Evolutionary conservation across 2,888 invertebrate genomes (phyloP).

Genomic region (Mythimna ferrago): DNA sequence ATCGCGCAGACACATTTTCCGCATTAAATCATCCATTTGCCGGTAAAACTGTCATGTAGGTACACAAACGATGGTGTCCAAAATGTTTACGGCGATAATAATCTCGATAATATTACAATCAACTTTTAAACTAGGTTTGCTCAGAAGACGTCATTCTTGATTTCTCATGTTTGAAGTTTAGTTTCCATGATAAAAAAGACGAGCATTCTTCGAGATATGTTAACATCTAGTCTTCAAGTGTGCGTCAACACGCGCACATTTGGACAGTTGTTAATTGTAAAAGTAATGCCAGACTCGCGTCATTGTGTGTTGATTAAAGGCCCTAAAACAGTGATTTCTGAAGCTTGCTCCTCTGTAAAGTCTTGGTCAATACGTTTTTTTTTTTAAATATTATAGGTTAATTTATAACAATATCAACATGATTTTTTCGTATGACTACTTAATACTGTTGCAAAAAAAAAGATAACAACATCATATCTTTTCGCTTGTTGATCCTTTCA

Average conservation of each 20-base stretch:
- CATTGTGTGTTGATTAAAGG: no score
- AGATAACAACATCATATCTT: no score
- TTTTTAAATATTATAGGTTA: no score
- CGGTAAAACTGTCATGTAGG: background rate
- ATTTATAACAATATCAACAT: no score
- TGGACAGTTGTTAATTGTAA: background rate
- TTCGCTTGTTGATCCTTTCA: no score
- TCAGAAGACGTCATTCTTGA: background rate
- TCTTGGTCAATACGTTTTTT: no score
- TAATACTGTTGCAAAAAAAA: no score
- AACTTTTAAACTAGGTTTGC: constrained; percentile 6
- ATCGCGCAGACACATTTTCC: constrained; percentile 9
- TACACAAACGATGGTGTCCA: constrained; percentile 8
- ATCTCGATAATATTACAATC: constrained; percentile 14
- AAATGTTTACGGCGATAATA: constrained; percentile 24
- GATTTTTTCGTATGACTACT: no score
- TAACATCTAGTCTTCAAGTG: background rate
- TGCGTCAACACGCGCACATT: background rate
- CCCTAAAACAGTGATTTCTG: no score
- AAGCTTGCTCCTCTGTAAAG: no score
- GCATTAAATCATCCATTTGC: background rate
- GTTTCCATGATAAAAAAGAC: background rate
- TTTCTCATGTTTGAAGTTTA: background rate
- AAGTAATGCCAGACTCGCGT: background rate
- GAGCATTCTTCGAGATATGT: background rate